Percentiles rank a stretch among this genome's conserved stretches.
These are phyloP conservation scores for Limulus polyphemus DNA, from an alignment of 2,888 invertebrate genomes.

Conservation along the genomic window DNA sequence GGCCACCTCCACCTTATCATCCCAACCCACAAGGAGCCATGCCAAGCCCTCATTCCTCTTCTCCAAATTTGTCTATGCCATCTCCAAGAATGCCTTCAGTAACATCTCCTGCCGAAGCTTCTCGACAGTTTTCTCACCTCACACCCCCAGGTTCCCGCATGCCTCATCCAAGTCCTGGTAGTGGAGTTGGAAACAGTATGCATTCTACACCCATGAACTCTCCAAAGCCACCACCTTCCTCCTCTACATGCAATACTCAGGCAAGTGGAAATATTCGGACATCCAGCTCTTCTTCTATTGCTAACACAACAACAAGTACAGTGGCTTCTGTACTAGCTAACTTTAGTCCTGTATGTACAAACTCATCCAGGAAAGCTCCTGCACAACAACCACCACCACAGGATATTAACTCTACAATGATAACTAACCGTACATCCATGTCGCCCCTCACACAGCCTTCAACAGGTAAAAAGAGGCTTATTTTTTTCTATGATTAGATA, in stretches of 20 bases:
- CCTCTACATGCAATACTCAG: too few species aligned
- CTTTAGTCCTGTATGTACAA: too few species aligned
- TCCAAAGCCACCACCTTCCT: constrained; percentile 36
- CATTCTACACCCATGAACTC: constrained; percentile 43
- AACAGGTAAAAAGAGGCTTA: constrained; percentile 11
- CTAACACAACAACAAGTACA: too few species aligned
- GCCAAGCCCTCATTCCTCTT: constrained; percentile 58
- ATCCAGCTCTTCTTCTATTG: too few species aligned
- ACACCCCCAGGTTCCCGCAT: constrained; percentile 32
- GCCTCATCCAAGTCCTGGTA: constrained; percentile 45
- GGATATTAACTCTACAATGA: too few species aligned
- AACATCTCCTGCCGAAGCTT: constrained; percentile 55
- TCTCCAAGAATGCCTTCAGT: constrained; percentile 54
- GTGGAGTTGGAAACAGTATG: constrained; percentile 16
- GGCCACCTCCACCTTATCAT: constrained; percentile 65
- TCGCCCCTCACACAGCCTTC: not conserved
- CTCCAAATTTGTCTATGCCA: constrained; percentile 53
- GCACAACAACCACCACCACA: too few species aligned
- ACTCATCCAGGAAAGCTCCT: too few species aligned
- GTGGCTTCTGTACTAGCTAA: too few species aligned
- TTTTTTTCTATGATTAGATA: too few species aligned
- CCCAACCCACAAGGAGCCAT: constrained; percentile 54
- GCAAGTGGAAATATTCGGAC: too few species aligned
- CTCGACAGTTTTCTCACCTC: constrained; percentile 39
- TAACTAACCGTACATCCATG: too few species aligned